phyloP scores from a whole-genome alignment of 1,140 invertebrate species.

The Belonocnema kinseyi region DNA sequence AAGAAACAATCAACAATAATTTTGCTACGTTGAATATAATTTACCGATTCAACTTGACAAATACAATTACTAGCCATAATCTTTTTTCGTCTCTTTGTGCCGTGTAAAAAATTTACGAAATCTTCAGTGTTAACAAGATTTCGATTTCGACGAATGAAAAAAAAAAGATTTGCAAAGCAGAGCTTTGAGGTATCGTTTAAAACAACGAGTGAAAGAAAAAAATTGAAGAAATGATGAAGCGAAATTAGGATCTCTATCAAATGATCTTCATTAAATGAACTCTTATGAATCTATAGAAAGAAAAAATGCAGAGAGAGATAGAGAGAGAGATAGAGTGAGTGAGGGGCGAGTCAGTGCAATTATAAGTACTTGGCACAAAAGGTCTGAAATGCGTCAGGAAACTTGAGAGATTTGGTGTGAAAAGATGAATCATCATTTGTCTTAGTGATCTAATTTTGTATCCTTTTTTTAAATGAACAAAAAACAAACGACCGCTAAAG shows the following conservation, averaged over 20 bases:
- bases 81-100: neutral
- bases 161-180: neutral
- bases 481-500: neutral
- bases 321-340: too few relatives aligned
- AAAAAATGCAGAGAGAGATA: neutral
- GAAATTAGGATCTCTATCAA: neutral
- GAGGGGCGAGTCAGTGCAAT: conserved; percentile 26
- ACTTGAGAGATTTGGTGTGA: conserved; percentile 11
- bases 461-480: neutral
- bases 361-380: conserved; percentile 41
- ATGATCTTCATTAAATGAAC: conserved; percentile 1
- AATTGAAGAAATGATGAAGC: neutral
- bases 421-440: conserved; percentile 3
- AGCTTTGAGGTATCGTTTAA: neutral
- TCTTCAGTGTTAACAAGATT: neutral
- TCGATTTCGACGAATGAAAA: neutral
- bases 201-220: neutral
- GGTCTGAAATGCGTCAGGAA: conserved; percentile 3
- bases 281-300: conserved; percentile 17
- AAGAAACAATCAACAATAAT: too few relatives aligned
- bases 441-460: conserved; percentile 15
- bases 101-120: conserved; percentile 8
- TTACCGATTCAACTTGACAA: too few relatives aligned
- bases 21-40: too few relatives aligned
- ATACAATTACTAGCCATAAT: too few relatives aligned